Conservation (phyloP, 1,140 invertebrate genomes). For the Babylonia areolata region DNA sequence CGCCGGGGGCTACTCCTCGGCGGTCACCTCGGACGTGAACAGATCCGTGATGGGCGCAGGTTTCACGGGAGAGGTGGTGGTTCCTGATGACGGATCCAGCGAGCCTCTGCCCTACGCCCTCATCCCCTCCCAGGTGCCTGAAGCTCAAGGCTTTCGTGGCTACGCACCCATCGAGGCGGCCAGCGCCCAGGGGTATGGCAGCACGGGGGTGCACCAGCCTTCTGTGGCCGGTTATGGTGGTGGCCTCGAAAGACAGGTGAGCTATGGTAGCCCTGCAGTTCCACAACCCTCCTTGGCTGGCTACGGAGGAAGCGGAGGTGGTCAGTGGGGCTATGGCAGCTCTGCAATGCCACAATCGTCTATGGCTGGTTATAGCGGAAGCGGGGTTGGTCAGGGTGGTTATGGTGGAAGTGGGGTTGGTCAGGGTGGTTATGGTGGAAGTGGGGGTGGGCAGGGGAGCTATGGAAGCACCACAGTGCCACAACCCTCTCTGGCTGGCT, state of each 20-base stretch:
- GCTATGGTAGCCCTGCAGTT: not conserved
- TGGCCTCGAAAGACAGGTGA: not conserved
- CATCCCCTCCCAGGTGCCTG: conserved; percentile 25
- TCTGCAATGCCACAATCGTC: not conserved
- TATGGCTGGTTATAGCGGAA: too few relatives aligned
- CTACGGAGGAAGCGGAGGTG: not conserved
- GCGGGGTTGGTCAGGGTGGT: too few relatives aligned
- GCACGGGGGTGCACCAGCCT: not conserved
- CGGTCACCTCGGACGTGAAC: not conserved
- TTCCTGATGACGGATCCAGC: not conserved
- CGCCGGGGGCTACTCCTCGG: conserved; percentile 17
- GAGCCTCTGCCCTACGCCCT: conserved; percentile 29
- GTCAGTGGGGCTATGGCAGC: not conserved
- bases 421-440: not conserved
- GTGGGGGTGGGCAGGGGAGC: not conserved
- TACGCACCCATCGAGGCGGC: conserved; percentile 7
- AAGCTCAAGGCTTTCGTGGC: conserved; percentile 37
- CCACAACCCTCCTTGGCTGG: not conserved
- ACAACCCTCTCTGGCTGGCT: too few relatives aligned
- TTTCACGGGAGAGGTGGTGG: conserved; percentile 33
- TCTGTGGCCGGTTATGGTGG: not conserved
- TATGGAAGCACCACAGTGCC: not conserved
- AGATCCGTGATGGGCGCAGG: conserved; percentile 18
- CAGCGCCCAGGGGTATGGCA: not conserved
- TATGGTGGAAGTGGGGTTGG: too few relatives aligned